These are phyloP conservation scores for Pterocles gutturalis DNA, from an alignment of 2,113 vertebrate genomes.

Conservation along the genomic window DNA sequence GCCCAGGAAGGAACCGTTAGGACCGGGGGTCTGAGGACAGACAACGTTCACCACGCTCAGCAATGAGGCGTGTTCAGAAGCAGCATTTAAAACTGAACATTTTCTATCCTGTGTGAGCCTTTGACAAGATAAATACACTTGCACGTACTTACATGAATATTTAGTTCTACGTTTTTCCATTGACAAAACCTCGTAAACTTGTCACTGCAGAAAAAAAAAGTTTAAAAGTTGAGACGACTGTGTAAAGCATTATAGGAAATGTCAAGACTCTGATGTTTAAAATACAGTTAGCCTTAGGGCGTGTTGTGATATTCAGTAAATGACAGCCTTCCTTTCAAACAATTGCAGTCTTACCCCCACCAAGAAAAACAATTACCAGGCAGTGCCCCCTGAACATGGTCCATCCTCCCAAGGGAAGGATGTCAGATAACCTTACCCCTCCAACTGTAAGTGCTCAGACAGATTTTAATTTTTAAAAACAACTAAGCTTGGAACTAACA, in stretches of 20 bases:
- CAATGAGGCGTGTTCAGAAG: neutral
- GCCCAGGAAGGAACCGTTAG: neutral
- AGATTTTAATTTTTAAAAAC: neutral
- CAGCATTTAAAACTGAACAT: neutral
- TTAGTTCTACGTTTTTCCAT: slow-evolving; percentile 99
- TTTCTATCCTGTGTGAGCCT: neutral
- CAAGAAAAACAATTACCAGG: neutral
- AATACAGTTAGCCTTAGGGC: neutral
- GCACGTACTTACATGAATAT: slow-evolving; percentile 93
- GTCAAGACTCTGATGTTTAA: neutral
- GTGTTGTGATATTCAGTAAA: neutral
- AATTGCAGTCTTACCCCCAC: neutral
- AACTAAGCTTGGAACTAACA: neutral
- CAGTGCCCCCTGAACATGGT: neutral
- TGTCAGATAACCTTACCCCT: neutral
- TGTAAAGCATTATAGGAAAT: neutral
- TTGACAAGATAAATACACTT: slow-evolving; percentile 45
- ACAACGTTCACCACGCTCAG: neutral
- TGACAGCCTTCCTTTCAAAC: neutral
- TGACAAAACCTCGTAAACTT: slow-evolving; percentile 98
- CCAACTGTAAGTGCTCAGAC: neutral
- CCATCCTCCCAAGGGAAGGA: neutral
- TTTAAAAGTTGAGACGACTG: slow-evolving; percentile 22
- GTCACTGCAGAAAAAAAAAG: slow-evolving; percentile 81
- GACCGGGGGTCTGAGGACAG: neutral